A percentile compares a stretch with the other conserved stretches of the same genome.
These are phyloP conservation scores for Xyrichtys novacula DNA, from an alignment of 2,797 vertebrate genomes.

Conservation along the genomic window DNA sequence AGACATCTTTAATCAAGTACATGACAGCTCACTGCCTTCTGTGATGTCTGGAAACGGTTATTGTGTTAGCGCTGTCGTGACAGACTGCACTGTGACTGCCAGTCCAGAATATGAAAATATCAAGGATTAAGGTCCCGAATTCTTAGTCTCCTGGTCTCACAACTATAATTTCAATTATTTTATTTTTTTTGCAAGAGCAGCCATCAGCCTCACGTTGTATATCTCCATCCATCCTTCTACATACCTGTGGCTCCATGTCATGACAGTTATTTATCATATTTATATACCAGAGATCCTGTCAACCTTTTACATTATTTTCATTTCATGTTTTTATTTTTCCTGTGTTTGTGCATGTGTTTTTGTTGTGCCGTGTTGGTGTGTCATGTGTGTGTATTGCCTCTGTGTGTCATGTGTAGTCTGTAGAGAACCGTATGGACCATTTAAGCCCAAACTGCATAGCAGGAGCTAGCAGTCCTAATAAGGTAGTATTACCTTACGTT, in stretches of 20 bases:
- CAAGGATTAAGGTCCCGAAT: neutral
- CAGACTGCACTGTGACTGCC: slow-evolving; percentile 23
- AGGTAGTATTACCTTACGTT: slow-evolving; percentile 90
- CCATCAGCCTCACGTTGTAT: slow-evolving; percentile 9
- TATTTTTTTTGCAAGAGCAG: neutral
- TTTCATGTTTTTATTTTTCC: slow-evolving; percentile 87
- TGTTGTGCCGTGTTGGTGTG: slow-evolving; percentile 82
- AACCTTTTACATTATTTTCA: slow-evolving; percentile 79
- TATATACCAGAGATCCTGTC: slow-evolving; percentile 53
- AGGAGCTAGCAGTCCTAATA: slow-evolving; percentile 90
- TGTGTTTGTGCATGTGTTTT: slow-evolving; percentile 93
- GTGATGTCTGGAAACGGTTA: slow-evolving; percentile 48
- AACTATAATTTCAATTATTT: neutral
- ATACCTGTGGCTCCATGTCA: slow-evolving; percentile 13
- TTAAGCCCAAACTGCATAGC: slow-evolving; percentile 93
- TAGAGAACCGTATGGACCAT: slow-evolving; percentile 97
- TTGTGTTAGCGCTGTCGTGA: slow-evolving; percentile 20
- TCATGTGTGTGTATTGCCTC: slow-evolving; percentile 78
- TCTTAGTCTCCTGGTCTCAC: slow-evolving; percentile 3
- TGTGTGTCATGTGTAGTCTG: slow-evolving; percentile 93
- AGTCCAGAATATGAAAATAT: neutral
- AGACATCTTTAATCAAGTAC: slow-evolving; percentile 35
- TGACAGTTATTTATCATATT: slow-evolving; percentile 39
- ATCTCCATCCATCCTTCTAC: slow-evolving; percentile 6
- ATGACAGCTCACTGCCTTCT: slow-evolving; percentile 42